Conservation (phyloP, 2,888 invertebrate genomes). For the Zelleria hepariella region DNA sequence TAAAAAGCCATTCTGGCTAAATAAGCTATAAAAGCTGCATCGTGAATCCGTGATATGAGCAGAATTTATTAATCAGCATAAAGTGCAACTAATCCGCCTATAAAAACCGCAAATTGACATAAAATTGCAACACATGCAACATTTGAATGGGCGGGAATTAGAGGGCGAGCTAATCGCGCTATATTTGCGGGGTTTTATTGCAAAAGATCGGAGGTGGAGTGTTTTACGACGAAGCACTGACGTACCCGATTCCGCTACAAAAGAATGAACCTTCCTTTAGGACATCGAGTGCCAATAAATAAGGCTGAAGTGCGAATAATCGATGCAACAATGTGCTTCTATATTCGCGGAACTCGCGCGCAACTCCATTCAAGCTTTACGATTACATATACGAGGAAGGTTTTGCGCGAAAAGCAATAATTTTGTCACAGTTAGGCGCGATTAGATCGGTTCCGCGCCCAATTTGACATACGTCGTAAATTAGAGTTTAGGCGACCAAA, state of each 20-base stretch:
- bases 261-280: slow-evolving; percentile 58
- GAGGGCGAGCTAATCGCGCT: slow-evolving; percentile 42
- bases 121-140: slow-evolving; percentile 46
- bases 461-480: slow-evolving; percentile 70
- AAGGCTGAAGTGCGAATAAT: slow-evolving; percentile 52
- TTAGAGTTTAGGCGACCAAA: slow-evolving; percentile 47
- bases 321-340: slow-evolving; percentile 53
- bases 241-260: slow-evolving; percentile 33
- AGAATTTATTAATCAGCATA: not conserved
- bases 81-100: not conserved
- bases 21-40: not conserved
- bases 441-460: slow-evolving; percentile 66
- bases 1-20: not conserved
- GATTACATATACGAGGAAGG: slow-evolving; percentile 54
- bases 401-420: slow-evolving; percentile 71
- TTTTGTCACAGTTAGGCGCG: slow-evolving; percentile 69
- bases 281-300: slow-evolving; percentile 67
- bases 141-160: slow-evolving; percentile 42
- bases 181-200: slow-evolving; percentile 66
- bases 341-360: slow-evolving; percentile 4
- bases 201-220: slow-evolving; percentile 32
- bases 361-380: slow-evolving; percentile 24
- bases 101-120: slow-evolving; percentile 11
- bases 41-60: not conserved
- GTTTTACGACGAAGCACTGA: slow-evolving; percentile 43